These are phyloP conservation scores for Microtus oregoni DNA, from an alignment of 2,113 vertebrate species.

Conservation along the genomic window DNA sequence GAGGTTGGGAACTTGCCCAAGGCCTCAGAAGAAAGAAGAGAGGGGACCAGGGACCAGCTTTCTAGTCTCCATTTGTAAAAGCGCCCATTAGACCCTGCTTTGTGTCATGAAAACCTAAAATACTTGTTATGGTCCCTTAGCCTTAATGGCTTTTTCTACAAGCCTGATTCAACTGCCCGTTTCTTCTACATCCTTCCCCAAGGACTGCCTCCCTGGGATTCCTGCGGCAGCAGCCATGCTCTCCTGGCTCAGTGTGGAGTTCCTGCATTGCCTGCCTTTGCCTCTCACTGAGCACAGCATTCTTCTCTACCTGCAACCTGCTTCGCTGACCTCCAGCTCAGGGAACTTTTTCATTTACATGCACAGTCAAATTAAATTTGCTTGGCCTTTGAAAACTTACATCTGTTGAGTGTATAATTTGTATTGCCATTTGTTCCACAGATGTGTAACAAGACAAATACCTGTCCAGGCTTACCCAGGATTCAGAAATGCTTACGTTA, in stretches of 20 bases:
- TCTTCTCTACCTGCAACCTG: constrained; percentile 67
- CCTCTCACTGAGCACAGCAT: constrained; percentile 12
- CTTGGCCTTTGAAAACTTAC: constrained; percentile 81
- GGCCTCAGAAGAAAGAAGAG: constrained; percentile 21
- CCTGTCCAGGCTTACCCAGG: constrained; percentile 86
- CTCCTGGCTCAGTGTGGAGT: neutral
- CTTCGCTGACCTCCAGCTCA: constrained; percentile 70
- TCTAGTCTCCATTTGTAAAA: neutral
- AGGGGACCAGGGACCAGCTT: neutral
- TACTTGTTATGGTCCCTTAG: neutral
- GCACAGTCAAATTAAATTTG: constrained; percentile 84
- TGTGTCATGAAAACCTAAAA: neutral
- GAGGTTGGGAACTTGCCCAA: constrained; percentile 25
- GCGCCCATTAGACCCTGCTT: neutral
- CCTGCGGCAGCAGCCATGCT: neutral
- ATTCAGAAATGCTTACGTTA: constrained; percentile 88
- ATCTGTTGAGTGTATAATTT: constrained; percentile 85
- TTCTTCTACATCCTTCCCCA: constrained; percentile 21
- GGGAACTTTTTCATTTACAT: constrained; percentile 83
- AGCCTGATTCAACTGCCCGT: neutral
- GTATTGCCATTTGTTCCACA: constrained; percentile 88
- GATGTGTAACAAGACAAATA: constrained; percentile 89
- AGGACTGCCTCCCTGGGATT: neutral
- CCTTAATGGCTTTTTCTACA: neutral
- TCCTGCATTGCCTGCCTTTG: constrained; percentile 62